Percentiles rank a stretch among this genome's conserved stretches.
phyloP scores from a whole-genome alignment of 2,888 invertebrate species.

The Tenthredo livida region DNA sequence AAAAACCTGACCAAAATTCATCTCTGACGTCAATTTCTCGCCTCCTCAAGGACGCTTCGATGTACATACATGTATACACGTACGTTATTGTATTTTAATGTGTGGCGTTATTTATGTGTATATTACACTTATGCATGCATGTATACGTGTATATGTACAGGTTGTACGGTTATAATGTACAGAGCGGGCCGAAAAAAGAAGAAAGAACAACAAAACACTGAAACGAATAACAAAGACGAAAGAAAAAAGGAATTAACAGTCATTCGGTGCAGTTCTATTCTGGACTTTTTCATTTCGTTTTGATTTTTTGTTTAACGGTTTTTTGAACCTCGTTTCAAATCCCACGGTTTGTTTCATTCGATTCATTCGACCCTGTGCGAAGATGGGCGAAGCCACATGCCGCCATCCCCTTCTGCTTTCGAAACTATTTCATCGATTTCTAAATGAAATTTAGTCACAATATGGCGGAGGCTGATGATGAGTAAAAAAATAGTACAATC shows the following conservation, averaged over 20 bases:
- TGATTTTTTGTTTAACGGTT: not conserved
- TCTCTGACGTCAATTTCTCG: not conserved
- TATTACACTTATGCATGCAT: too few species aligned
- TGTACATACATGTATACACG: not conserved
- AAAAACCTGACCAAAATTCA: slow-evolving; percentile 16
- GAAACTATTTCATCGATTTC: not conserved
- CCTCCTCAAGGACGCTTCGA: not conserved
- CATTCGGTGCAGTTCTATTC: not conserved
- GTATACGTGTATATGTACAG: not conserved
- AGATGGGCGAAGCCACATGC: not conserved
- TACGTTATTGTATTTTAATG: not conserved
- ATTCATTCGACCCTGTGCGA: not conserved
- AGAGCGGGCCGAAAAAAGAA: slow-evolving; percentile 10
- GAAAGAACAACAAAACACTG: not conserved
- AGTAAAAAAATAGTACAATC: not conserved
- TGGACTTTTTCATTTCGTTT: not conserved
- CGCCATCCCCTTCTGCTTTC: not conserved
- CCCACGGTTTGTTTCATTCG: not conserved
- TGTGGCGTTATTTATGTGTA: not conserved
- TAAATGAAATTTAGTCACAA: not conserved
- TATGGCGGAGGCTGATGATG: not conserved
- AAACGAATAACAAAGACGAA: not conserved
- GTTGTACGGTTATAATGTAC: slow-evolving; percentile 21
- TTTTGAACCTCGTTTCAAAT: not conserved
- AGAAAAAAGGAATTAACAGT: not conserved